These are phyloP conservation scores for Dicentrarchus labrax DNA, from an alignment of 2,113 vertebrate species.

Conservation along the genomic window DNA sequence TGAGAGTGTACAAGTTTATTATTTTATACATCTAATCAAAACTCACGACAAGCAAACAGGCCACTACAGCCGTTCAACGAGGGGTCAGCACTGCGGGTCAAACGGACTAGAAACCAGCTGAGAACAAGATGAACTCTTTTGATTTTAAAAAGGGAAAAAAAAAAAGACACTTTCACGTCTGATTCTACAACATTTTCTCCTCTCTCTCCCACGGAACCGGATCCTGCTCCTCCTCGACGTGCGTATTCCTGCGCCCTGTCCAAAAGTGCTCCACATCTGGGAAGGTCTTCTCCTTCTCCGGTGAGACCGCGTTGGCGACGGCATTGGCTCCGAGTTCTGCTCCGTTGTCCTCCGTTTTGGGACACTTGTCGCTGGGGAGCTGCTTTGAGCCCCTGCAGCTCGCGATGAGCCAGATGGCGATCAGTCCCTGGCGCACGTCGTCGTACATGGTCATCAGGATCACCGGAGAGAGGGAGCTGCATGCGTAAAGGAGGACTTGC, in stretches of 20 bases:
- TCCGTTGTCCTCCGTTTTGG: slow-evolving; percentile 67
- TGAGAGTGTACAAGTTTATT: slow-evolving; percentile 34
- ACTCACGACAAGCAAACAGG: slow-evolving; percentile 54
- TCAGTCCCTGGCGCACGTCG: slow-evolving; percentile 82
- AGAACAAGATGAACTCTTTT: slow-evolving; percentile 18
- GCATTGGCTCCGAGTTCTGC: slow-evolving; percentile 69
- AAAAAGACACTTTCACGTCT: not conserved
- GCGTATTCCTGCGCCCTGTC: slow-evolving; percentile 84
- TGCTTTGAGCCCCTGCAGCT: slow-evolving; percentile 70
- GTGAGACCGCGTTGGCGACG: slow-evolving; percentile 56
- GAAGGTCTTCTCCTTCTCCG: slow-evolving; percentile 70
- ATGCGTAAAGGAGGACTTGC: slow-evolving; percentile 82
- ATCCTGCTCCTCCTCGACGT: slow-evolving; percentile 79
- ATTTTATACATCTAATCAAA: slow-evolving; percentile 54
- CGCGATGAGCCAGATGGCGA: slow-evolving; percentile 58
- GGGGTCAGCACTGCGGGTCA: slow-evolving; percentile 48
- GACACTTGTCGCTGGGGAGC: slow-evolving; percentile 16
- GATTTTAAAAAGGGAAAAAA: slow-evolving; percentile 1
- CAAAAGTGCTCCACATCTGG: slow-evolving; percentile 87
- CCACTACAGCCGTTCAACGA: slow-evolving; percentile 19
- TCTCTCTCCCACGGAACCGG: slow-evolving; percentile 87
- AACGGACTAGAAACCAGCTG: slow-evolving; percentile 35
- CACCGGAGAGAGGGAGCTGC: slow-evolving; percentile 80
- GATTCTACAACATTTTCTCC: slow-evolving; percentile 74
- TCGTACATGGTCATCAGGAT: slow-evolving; percentile 82